Evolutionary conservation across 2,888 invertebrate genomes (phyloP).

Genomic region (Panzeria rudis): DNA sequence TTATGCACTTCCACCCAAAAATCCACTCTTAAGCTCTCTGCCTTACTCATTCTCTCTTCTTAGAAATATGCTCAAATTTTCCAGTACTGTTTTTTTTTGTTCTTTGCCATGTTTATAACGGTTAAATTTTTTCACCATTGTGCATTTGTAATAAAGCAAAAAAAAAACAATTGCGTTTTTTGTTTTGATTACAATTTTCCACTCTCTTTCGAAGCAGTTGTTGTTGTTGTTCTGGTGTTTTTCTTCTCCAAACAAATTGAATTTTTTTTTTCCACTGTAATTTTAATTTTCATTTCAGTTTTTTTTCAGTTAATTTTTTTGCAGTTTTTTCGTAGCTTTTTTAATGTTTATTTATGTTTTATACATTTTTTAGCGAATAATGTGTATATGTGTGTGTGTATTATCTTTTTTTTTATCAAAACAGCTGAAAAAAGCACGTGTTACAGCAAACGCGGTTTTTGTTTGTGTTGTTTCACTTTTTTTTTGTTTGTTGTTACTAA

Average conservation of each 20-base stretch:
- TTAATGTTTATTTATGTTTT: constrained; percentile 61
- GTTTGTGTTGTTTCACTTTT: constrained; percentile 26
- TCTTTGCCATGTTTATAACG: constrained; percentile 50
- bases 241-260: constrained; percentile 13
- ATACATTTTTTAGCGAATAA: constrained; percentile 31
- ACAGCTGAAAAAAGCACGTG: constrained; percentile 83
- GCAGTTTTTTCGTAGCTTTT: constrained; percentile 51
- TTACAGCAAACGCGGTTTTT: constrained; percentile 76
- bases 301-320: constrained; percentile 66
- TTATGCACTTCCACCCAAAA: constrained; percentile 66
- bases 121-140: constrained; percentile 33
- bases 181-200: constrained; percentile 72
- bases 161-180: constrained; percentile 58
- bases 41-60: constrained; percentile 21
- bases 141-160: constrained; percentile 37
- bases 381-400: neutral
- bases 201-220: constrained; percentile 48
- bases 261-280: constrained; percentile 20
- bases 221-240: constrained; percentile 2
- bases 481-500: constrained; percentile 53
- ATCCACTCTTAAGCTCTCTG: constrained; percentile 76
- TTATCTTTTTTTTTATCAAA: constrained; percentile 77
- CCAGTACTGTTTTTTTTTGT: neutral
- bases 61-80: constrained; percentile 28
- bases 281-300: constrained; percentile 67